A percentile compares a stretch with the other conserved stretches of the same genome.
phyloP scores from a whole-genome alignment of 2,113 vertebrate genomes.

The Vireo altiloquus region DNA sequence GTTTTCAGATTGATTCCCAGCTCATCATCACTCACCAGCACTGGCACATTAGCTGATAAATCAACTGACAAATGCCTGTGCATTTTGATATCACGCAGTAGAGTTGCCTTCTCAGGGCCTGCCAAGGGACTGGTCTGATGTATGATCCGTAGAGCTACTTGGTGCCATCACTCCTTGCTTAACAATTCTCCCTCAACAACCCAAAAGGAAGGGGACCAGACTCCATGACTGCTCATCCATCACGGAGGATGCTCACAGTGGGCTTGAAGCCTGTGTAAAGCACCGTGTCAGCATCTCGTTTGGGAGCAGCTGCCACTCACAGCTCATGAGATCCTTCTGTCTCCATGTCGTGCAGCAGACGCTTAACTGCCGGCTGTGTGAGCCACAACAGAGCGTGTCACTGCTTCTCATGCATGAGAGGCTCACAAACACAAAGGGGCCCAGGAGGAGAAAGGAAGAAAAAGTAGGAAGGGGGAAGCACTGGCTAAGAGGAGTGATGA shows the following conservation, averaged over 20 bases:
- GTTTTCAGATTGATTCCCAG: conserved; percentile 20
- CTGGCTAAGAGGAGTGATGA: neutral
- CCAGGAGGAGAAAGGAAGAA: neutral
- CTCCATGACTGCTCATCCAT: conserved; percentile 41
- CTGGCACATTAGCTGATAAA: conserved; percentile 44
- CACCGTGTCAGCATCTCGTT: conserved; percentile 20
- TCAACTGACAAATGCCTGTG: conserved; percentile 34
- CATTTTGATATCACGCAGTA: conserved; percentile 10
- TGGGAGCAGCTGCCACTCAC: conserved; percentile 52
- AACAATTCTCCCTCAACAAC: conserved; percentile 21
- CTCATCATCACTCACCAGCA: neutral
- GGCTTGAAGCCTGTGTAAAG: conserved; percentile 19
- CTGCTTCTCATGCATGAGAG: neutral
- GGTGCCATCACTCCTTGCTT: conserved; percentile 13
- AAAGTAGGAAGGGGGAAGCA: neutral
- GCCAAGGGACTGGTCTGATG: conserved; percentile 12
- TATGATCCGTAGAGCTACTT: conserved; percentile 11
- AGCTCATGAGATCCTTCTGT: conserved; percentile 60
- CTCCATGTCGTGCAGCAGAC: conserved; percentile 51
- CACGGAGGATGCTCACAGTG: neutral
- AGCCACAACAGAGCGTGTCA: conserved; percentile 44
- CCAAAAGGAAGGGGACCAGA: neutral
- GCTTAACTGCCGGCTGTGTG: conserved; percentile 16
- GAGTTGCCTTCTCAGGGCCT: neutral
- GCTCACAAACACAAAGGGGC: neutral